Evolutionary conservation across 2,888 invertebrate species (phyloP), one percentile per base, ranked within the genome.

Genomic region (Tanytarsus gracilentus): DNA sequence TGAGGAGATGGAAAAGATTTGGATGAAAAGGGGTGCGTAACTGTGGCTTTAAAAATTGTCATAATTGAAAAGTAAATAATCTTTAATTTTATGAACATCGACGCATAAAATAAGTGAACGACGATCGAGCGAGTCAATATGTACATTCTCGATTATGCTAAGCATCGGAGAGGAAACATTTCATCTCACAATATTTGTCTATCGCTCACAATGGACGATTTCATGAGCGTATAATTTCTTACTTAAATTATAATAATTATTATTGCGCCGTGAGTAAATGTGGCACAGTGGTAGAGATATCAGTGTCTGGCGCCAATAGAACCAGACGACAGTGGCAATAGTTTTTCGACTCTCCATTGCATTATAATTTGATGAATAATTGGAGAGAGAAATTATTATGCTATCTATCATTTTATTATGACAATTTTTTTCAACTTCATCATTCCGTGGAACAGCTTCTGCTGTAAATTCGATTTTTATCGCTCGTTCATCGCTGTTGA

Each of bases 331-430:
- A 14, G 2, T 16, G n/a, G 50, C 25, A n/a, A 49, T 49, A 7
- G 49, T 23, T 23, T 49, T 44, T 44, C 21, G 23, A 33, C 18
- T 44, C 44, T 23, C 18, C 52, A 33, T 53, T 53, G 36, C 36
- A 53, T 36, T 53, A 18, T 36, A 53, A 36, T 33, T 33, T 44
- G n/a, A n/a, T n/a, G n/a, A n/a, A 23, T 53, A 53, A 53, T 53
- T 53, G 53, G 36, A 53, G 44, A 53, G 16, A 53, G n/a, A n/a
- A n/a, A n/a, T n/a, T n/a, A 36, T 53, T 53, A 53, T 36, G 23
- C 53, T 36, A 36, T 53, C 29, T 53, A 16, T 51, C 30, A 29
- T 36, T 18, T 18, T 33, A 25, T 36, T 53, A 36, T 53, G 33
- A 53, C 36, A 36, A 53, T 53, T 33, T 53, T 53, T 53, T 25